These are phyloP conservation scores for Ormyrus rosae DNA, from an alignment of 2,888 invertebrate genomes.

Conservation along the genomic window DNA sequence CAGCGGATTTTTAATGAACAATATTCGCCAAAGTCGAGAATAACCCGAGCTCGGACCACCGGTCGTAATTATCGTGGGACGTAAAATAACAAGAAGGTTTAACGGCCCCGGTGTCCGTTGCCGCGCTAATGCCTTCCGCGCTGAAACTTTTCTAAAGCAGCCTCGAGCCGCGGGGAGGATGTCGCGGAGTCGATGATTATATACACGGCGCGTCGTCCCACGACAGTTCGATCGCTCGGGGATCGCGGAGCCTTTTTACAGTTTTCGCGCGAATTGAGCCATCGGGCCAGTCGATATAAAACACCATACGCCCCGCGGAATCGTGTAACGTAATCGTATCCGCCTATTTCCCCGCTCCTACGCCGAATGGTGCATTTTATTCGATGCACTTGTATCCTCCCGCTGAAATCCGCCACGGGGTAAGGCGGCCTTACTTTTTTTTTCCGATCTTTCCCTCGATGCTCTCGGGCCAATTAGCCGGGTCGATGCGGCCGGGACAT, in stretches of 20 bases:
- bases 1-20: too few species aligned
- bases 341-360: not conserved
- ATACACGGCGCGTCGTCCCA: not conserved
- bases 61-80: too few species aligned
- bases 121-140: too few species aligned
- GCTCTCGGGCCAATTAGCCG: constrained; percentile 30
- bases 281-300: constrained; percentile 39
- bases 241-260: not conserved
- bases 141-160: too few species aligned
- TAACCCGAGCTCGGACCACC: too few species aligned
- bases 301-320: constrained; percentile 10
- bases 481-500: constrained; percentile 51
- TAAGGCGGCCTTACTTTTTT: constrained; percentile 15
- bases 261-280: constrained; percentile 46
- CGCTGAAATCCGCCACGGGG: constrained; percentile 17
- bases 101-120: too few species aligned
- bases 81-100: not conserved
- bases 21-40: too few species aligned
- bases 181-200: not conserved
- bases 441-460: constrained; percentile 4
- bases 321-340: too few species aligned
- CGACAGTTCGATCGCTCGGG: not conserved
- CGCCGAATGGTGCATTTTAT: not conserved
- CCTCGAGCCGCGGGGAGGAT: too few species aligned
- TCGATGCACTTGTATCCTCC: not conserved